A percentile compares a stretch with the other conserved stretches of the same genome.
Conservation (phyloP, 2,888 invertebrate genomes). For the Heteropelma amictum region DNA sequence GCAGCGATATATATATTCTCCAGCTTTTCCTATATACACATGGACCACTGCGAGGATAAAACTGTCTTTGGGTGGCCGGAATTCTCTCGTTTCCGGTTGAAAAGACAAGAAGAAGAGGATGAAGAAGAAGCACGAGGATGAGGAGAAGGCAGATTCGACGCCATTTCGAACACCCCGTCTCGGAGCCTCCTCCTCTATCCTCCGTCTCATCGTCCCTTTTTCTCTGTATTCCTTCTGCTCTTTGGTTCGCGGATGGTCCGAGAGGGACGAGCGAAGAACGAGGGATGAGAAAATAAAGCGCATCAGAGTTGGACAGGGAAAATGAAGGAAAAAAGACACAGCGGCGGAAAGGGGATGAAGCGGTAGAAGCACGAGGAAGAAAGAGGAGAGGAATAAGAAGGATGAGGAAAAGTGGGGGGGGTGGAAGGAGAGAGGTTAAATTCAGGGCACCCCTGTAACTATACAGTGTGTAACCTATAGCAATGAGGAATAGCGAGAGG, state of each 20-base stretch:
- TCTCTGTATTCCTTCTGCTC: neutral
- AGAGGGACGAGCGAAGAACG: constrained; percentile 8
- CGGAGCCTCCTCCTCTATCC: neutral
- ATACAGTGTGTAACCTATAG: constrained; percentile 71
- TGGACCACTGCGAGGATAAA: constrained; percentile 58
- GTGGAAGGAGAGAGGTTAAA: constrained; percentile 69
- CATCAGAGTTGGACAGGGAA: constrained; percentile 30
- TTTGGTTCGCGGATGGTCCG: neutral
- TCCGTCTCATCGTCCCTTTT: neutral
- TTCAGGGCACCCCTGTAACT: constrained; percentile 73
- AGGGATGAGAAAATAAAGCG: constrained; percentile 45
- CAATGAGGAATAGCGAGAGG: constrained; percentile 32
- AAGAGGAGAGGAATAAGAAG: constrained; percentile 39
- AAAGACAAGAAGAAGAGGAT: neutral
- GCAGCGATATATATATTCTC: constrained; percentile 25
- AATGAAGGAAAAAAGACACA: constrained; percentile 18
- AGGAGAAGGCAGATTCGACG: constrained; percentile 10
- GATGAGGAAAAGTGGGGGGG: constrained; percentile 6
- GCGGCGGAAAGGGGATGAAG: constrained; percentile 19
- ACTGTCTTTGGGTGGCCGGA: constrained; percentile 70
- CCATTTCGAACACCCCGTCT: constrained; percentile 31
- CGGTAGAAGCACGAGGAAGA: constrained; percentile 16
- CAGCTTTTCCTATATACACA: constrained; percentile 42
- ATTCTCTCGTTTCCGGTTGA: constrained; percentile 56
- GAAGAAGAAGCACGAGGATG: constrained; percentile 11